Conservation (phyloP, 2,113 vertebrate species). For the Burhinus oedicnemus region DNA sequence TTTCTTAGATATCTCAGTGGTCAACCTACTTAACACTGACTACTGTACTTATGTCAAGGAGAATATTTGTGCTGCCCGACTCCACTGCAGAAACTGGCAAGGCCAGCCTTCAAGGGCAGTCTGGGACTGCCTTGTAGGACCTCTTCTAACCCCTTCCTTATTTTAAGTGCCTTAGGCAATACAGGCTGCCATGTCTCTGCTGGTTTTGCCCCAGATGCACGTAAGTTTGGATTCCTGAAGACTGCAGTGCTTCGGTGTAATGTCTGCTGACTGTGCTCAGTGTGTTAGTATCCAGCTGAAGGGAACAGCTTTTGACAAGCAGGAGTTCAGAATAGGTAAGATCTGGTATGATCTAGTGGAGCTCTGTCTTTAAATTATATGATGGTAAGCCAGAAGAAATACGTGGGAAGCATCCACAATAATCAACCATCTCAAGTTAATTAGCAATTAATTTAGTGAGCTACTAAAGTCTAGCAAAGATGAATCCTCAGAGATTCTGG, state of each 20-base stretch:
- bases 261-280: neutral
- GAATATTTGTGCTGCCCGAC: neutral
- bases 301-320: neutral
- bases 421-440: constrained; percentile 40
- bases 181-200: neutral
- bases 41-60: neutral
- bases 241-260: neutral
- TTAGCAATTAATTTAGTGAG: constrained; percentile 61
- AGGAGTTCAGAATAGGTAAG: neutral
- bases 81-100: neutral
- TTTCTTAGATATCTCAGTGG: neutral
- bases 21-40: neutral
- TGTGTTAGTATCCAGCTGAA: neutral
- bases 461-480: constrained; percentile 41
- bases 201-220: neutral
- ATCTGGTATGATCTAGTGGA: neutral
- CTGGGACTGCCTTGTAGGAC: neutral
- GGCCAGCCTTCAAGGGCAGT: neutral
- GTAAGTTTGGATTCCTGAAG: neutral
- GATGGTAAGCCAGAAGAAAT: neutral
- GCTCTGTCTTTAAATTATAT: neutral
- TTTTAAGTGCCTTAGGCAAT: neutral
- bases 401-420: constrained; percentile 42
- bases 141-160: neutral
- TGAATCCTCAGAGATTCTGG: constrained; percentile 50